Percentiles rank a stretch among this genome's conserved stretches.
Conservation (phyloP, 2,113 vertebrate genomes). For the Lycocorax pyrrhopterus region DNA sequence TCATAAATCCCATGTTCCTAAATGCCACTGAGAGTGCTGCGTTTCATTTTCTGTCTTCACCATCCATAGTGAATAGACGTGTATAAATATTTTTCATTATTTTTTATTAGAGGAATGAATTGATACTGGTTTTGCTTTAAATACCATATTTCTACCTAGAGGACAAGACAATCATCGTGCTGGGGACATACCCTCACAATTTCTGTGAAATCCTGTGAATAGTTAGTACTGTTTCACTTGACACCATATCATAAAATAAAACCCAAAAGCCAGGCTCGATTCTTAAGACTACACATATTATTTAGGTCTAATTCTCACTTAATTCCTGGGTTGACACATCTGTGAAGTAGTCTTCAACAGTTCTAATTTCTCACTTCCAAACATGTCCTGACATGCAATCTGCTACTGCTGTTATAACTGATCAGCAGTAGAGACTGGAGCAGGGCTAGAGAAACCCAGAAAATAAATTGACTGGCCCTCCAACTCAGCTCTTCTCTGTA, state of each 20-base stretch:
- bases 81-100: background rate
- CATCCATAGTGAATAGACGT: background rate
- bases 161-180: background rate
- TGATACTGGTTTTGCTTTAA: background rate
- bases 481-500: background rate
- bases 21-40: background rate
- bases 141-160: background rate
- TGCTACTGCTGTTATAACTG: background rate
- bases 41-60: background rate
- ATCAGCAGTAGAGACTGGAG: background rate
- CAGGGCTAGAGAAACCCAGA: background rate
- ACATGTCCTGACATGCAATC: background rate
- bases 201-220: background rate
- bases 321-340: background rate
- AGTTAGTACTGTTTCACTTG: background rate
- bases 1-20: background rate
- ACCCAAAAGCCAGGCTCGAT: background rate
- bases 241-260: background rate
- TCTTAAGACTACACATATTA: background rate
- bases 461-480: background rate
- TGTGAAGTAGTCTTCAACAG: background rate
- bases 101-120: background rate
- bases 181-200: background rate
- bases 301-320: background rate
- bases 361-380: slow-evolving; percentile 9